Base-by-base conservation (phyloP, 2,797 vertebrate genomes). In the Sarcophilus harrisii region DNA sequence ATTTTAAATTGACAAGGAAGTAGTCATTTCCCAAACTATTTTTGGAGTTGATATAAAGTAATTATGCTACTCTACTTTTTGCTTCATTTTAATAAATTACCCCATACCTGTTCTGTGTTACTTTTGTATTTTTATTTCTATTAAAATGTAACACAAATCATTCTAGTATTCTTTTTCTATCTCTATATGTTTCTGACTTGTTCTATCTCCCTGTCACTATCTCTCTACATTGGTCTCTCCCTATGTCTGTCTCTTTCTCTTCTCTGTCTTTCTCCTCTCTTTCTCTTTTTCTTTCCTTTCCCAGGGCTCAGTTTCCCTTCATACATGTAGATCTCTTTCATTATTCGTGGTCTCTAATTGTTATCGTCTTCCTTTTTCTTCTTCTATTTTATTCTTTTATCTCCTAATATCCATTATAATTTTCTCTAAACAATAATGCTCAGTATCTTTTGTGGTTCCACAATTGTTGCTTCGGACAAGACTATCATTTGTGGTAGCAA, bases 391-490 rank as follows among this genome's bases (percentile, higher is more conserved):
- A 96, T 95, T 96, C 98, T 99, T 99, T 99, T 98, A 98, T 98
- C 98, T 98, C 95, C 95, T 96, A 95, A 97, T 98, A 95, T 92
- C 98, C 97, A 97, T 96, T 96, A 98, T 98, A 97, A 98, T 98
- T 98, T 97, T 96, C 94, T 97, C 97, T 97, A 98, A 98, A 98
- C 98, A 98, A 98, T 97, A 97, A 96, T 98, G 98, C 97, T 98
- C 93, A 62, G 91, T 97, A 98, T 98, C 98, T 98, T 98, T 98
- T 98, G 98, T 98, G 98, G 97, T 97, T 98, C 97, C 95, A 97
- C 97, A 98, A 97, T 97, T 97, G 94, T 97, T 98, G 98, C 98
- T 98, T 98, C 97, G 98, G 98, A 97, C 98, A 98, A 96, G 97
- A 96, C 91, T 98, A n/a, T 98, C 98, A 98, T 98, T 98, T 98